A percentile compares a stretch with the other conserved stretches of the same genome.
Evolutionary conservation across 2,797 vertebrate genomes (phyloP).

Genomic region (Rhinella marina): DNA sequence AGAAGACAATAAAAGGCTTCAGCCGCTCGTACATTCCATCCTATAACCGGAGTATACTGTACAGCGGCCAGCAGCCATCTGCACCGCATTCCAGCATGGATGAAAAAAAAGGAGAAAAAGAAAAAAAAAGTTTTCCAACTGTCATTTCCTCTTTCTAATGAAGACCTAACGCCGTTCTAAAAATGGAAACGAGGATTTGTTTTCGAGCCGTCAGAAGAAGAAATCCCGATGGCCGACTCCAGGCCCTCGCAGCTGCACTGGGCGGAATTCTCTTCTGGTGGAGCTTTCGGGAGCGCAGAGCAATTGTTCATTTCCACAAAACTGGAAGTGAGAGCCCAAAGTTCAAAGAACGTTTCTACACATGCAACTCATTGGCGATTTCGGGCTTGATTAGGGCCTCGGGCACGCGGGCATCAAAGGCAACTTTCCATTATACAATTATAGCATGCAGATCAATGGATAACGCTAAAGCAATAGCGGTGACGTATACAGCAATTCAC

Average conservation of each 20-base stretch:
- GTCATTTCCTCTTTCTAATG: constrained; percentile 59
- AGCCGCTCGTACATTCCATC: constrained; percentile 43
- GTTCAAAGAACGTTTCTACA: constrained; percentile 19
- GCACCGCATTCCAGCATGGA: constrained; percentile 47
- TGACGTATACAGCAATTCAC: neutral
- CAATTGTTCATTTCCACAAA: constrained; percentile 27
- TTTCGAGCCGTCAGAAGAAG: constrained; percentile 50
- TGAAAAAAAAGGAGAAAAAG: constrained; percentile 6
- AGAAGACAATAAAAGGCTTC: constrained; percentile 43
- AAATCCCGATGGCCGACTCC: constrained; percentile 36
- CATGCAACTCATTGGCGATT: constrained; percentile 11
- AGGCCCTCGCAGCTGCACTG: constrained; percentile 42
- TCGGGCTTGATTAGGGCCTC: neutral
- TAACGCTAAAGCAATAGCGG: neutral
- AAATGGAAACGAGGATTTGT: constrained; percentile 59
- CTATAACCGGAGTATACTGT: constrained; percentile 24
- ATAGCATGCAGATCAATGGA: neutral
- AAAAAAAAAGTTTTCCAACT: constrained; percentile 45
- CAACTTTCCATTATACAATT: neutral
- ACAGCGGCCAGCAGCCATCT: constrained; percentile 46
- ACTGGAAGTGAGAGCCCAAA: constrained; percentile 20
- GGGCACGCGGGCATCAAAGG: constrained; percentile 12
- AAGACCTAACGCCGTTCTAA: constrained; percentile 55
- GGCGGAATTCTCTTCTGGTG: constrained; percentile 11
- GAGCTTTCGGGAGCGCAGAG: neutral